Evolutionary conservation across 2,888 invertebrate species (phyloP), one percentile per base, ranked within the genome.

Genomic region (Choristoneura rosaceana): DNA sequence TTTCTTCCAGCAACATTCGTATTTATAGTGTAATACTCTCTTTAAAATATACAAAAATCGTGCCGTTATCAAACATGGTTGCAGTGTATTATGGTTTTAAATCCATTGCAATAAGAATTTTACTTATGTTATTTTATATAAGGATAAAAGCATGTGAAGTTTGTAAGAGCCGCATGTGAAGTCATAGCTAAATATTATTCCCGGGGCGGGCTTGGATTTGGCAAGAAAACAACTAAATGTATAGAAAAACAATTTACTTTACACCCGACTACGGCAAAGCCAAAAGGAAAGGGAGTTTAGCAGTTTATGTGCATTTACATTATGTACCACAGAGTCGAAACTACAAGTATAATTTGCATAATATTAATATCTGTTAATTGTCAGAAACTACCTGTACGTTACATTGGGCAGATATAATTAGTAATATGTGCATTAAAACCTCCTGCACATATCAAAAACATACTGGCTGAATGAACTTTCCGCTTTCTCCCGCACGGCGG

Each of bases 171-270:
- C 50, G 43, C 60, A 64, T 33, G 59, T 15, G 50, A 69, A 69
- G 69, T 73, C 73, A 69, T 73, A 64, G 52, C 67, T 69, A 68
- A 68, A 68, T 63, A 63, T 73, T 59, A 63, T 4, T 64, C 63
- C 50, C 55, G 47, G 12, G 63, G 10, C 33, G 9, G n/a, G 14
- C 43, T 64, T 17, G 64, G 47, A 64, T 69, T 69, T 73, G 73
- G 73, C 73, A 73, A 69, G 73, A 52, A 63, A 71, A 71, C 71
- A 68, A 68, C 55, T 10, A 38, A 50, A 50, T 15, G 38, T 25
- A 63, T 58, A 41, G 15, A 68, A 68, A 41, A 55, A 59, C 62
- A 50, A 71, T 52, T 66, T 43, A 17, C 61, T 61, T 63, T 71
- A 38, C 7, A 38, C 38, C 0, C 4, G 7, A 38, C 38, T 38